A percentile compares a stretch with the other conserved stretches of the same genome.
Evolutionary conservation across 2,797 vertebrate genomes (phyloP).

Genomic region (Triplophysa yarkandensis): DNA sequence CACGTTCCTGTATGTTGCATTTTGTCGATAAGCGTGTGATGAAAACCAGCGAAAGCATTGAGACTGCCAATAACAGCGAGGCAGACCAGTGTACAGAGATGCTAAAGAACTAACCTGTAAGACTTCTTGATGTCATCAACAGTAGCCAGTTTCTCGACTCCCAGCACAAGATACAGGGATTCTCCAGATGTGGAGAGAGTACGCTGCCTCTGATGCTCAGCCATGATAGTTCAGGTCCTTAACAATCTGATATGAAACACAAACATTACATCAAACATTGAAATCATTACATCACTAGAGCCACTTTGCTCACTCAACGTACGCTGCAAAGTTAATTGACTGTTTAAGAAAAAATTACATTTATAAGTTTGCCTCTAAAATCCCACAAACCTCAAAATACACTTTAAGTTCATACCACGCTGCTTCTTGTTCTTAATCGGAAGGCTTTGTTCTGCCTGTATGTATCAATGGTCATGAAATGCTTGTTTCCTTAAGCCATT

Average conservation of each 20-base stretch:
- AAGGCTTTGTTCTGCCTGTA: no score
- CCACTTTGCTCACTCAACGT: background rate
- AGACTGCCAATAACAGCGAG: background rate
- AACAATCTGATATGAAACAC: slow-evolving; percentile 59
- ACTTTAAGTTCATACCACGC: background rate
- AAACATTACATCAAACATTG: background rate
- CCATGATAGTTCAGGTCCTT: slow-evolving; percentile 78
- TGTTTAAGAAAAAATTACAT: slow-evolving; percentile 21
- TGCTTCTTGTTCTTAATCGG: no score
- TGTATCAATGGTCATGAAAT: no score
- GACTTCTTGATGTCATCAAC: slow-evolving; percentile 96
- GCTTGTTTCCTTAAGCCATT: no score
- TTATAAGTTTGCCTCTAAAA: slow-evolving; percentile 30
- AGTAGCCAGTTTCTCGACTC: slow-evolving; percentile 93
- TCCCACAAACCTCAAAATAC: background rate
- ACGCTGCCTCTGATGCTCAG: slow-evolving; percentile 96
- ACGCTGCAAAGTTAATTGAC: background rate
- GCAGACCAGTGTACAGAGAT: background rate
- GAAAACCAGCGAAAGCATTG: background rate
- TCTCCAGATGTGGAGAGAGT: slow-evolving; percentile 97
- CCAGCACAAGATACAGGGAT: slow-evolving; percentile 89
- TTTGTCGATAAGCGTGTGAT: background rate
- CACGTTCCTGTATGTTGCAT: slow-evolving; percentile 17
- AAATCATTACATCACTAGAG: background rate
- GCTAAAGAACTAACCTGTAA: slow-evolving; percentile 82